Evolutionary conservation across 2,113 vertebrate genomes (phyloP).

Genomic region (Malurus elegans): DNA sequence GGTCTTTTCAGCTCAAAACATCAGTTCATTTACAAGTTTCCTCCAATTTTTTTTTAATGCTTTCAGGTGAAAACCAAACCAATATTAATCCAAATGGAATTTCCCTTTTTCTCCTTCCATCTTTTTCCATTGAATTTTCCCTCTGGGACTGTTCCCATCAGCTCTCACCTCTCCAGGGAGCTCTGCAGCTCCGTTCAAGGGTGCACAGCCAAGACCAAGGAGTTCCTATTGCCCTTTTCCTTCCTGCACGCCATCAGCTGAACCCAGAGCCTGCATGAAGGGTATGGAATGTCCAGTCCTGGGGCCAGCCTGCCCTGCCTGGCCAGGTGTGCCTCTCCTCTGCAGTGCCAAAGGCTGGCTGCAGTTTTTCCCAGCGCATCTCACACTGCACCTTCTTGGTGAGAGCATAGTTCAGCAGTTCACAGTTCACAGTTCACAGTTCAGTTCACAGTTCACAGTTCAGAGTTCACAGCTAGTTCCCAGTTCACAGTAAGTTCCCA

Average conservation of each 20-base stretch:
- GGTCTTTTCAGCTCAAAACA: conserved; percentile 28
- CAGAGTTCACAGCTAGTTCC: too few species aligned
- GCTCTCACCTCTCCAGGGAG: not conserved
- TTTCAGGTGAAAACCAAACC: conserved; percentile 18
- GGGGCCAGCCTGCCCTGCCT: not conserved
- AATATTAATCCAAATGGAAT: not conserved
- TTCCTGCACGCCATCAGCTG: not conserved
- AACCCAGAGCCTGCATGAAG: not conserved
- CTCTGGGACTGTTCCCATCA: not conserved
- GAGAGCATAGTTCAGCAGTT: not conserved
- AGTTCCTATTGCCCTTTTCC: fast-evolving
- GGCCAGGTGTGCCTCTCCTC: not conserved
- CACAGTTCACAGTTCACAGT: too few species aligned
- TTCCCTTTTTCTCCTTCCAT: not conserved
- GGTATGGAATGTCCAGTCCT: fast-evolving
- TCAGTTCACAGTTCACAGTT: too few species aligned
- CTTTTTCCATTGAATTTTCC: not conserved
- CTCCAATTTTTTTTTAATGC: not conserved
- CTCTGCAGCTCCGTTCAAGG: not conserved
- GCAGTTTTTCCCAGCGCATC: not conserved
- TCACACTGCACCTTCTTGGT: not conserved
- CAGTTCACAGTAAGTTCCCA: too few species aligned
- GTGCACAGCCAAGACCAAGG: not conserved
- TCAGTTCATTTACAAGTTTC: not conserved
- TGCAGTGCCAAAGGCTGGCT: fast-evolving